Conservation (phyloP, 1,140 invertebrate species). For the Hyles euphorbiae region DNA sequence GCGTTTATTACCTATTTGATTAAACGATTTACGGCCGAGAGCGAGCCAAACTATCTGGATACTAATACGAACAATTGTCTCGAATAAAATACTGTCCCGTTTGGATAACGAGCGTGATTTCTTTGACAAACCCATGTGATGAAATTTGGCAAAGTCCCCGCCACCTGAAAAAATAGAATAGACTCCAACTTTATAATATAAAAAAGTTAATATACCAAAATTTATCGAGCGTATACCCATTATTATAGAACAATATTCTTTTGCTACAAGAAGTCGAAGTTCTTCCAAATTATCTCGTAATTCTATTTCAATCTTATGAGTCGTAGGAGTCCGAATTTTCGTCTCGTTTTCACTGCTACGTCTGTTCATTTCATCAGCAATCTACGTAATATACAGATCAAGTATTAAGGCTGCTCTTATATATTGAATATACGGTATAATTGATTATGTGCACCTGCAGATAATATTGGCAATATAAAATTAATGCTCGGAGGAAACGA, state of each 20-base stretch:
- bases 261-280: constrained; percentile 74
- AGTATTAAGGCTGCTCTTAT: neutral
- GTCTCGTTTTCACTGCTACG: constrained; percentile 63
- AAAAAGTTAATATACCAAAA: no score
- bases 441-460: constrained; percentile 53
- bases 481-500: constrained; percentile 76
- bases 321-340: constrained; percentile 71
- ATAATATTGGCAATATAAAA: constrained; percentile 79
- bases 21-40: constrained; percentile 72
- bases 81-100: constrained; percentile 74
- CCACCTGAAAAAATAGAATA: constrained; percentile 25
- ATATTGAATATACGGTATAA: neutral
- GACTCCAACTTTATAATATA: no score
- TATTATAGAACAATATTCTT: constrained; percentile 75
- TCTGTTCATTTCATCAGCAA: constrained; percentile 62
- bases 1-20: constrained; percentile 63
- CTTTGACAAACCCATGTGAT: constrained; percentile 72
- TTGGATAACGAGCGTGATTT: constrained; percentile 67
- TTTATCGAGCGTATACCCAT: constrained; percentile 37
- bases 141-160: constrained; percentile 57
- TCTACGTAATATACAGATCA: constrained; percentile 10
- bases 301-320: constrained; percentile 58
- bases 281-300: constrained; percentile 74
- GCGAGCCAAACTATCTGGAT: constrained; percentile 78
- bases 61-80: constrained; percentile 71